These are phyloP conservation scores for Crambe crambe DNA, from an alignment of 37 sponge, comb jelly and placozoan genomes.

Conservation along the genomic window DNA sequence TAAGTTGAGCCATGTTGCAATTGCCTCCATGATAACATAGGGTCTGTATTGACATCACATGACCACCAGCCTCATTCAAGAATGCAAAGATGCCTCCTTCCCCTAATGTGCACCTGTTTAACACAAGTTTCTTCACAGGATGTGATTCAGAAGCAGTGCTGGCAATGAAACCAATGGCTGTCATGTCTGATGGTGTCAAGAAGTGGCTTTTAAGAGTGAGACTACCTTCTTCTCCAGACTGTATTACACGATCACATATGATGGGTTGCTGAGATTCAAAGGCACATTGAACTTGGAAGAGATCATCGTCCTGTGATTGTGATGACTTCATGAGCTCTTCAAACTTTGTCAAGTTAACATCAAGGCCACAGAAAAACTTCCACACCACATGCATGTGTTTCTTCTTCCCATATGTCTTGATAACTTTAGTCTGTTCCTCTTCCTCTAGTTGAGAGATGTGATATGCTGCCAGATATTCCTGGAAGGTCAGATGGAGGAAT, in stretches of 20 bases:
- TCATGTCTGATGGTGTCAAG: conserved; percentile 16
- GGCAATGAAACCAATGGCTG: conserved; percentile 18
- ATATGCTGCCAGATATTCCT: conserved; percentile 59
- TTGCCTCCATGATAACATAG: too few species aligned
- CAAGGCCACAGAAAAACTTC: conserved; percentile 53
- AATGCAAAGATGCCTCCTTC: not conserved
- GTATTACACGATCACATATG: conserved; percentile 3
- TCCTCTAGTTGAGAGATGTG: not conserved
- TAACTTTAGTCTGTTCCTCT: not conserved
- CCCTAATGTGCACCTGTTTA: not conserved
- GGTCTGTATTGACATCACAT: too few species aligned
- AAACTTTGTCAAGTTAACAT: not conserved
- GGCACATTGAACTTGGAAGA: conserved; percentile 26
- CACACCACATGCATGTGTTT: conserved; percentile 31
- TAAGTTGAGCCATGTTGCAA: too few species aligned
- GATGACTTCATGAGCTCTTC: not conserved
- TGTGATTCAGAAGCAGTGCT: not conserved
- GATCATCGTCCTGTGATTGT: not conserved
- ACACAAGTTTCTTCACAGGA: not conserved
- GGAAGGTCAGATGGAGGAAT: conserved; percentile 53
- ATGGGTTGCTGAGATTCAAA: conserved; percentile 27
- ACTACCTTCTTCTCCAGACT: not conserved
- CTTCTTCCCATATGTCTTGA: not conserved
- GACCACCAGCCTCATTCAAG: not conserved
- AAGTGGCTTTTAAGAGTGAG: not conserved